These are phyloP conservation scores for Erinaceus europaeus DNA, from an alignment of 2,113 vertebrate genomes.

Conservation along the genomic window DNA sequence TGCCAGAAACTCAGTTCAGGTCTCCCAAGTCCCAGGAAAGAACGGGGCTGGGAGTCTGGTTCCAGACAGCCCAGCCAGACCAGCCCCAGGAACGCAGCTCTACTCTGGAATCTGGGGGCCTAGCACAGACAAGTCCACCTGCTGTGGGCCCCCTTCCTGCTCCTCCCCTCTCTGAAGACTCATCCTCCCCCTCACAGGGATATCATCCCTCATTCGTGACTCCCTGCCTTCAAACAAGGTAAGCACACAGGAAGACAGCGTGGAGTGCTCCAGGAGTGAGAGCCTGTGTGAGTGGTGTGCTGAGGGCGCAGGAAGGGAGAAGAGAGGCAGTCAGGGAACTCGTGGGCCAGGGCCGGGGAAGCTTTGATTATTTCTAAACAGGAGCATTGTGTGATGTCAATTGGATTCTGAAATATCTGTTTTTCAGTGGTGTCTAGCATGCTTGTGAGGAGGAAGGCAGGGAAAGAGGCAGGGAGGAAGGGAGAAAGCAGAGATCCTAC, in stretches of 20 bases:
- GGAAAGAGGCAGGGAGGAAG: no score
- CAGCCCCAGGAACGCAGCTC: neutral
- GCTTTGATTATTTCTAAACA: neutral
- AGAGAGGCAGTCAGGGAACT: neutral
- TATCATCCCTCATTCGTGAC: no score
- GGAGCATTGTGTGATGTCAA: accelerated
- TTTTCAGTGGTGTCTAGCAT: neutral
- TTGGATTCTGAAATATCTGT: neutral
- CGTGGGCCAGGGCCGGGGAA: accelerated
- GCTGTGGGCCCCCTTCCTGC: no score
- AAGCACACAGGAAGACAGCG: no score
- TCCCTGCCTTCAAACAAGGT: no score
- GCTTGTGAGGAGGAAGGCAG: neutral
- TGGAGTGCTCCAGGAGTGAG: accelerated
- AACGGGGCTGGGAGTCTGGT: neutral
- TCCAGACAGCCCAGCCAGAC: neutral
- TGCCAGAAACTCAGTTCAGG: neutral
- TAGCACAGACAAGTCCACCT: no score
- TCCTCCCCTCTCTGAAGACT: no score
- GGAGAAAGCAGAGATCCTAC: neutral
- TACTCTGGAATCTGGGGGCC: neutral
- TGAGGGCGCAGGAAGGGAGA: no score
- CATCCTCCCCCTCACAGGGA: no score
- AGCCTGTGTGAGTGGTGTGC: neutral
- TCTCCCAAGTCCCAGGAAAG: neutral